These are phyloP conservation scores for Phoebastria nigripes DNA, from an alignment of 2,797 vertebrate species.

Conservation along the genomic window DNA sequence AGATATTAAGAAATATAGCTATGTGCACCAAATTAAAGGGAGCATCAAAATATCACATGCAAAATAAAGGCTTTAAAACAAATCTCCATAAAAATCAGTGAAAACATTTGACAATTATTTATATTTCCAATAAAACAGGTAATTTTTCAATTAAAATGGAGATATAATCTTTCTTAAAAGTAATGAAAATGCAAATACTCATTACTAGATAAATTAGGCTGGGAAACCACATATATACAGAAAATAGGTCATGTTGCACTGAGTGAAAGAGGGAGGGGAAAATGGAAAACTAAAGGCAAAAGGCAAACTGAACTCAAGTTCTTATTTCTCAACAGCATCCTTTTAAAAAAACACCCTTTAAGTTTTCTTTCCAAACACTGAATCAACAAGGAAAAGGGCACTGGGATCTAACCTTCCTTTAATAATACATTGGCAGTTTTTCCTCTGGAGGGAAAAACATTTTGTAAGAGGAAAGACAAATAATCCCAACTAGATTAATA, in stretches of 20 bases:
- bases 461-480: constrained; percentile 39
- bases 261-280: background rate
- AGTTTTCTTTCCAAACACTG: constrained; percentile 37
- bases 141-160: constrained; percentile 43
- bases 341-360: background rate
- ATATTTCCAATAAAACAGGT: constrained; percentile 21
- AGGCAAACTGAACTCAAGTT: background rate
- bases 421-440: background rate
- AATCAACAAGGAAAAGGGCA: constrained; percentile 22
- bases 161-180: constrained; percentile 34
- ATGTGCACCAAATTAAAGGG: background rate
- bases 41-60: background rate
- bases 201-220: background rate
- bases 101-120: constrained; percentile 4
- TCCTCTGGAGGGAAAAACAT: constrained; percentile 20
- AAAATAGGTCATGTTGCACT: constrained; percentile 38
- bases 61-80: constrained; percentile 21
- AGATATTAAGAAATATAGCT: constrained; percentile 14
- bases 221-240: background rate
- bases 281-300: background rate
- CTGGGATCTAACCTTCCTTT: background rate
- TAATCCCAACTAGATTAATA: constrained; percentile 10
- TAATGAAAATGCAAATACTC: constrained; percentile 41
- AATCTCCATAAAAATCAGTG: constrained; percentile 17
- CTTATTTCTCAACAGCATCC: background rate